These are phyloP conservation scores for Bolborhynchus lineola DNA, from an alignment of 2,113 vertebrate species.

Conservation along the genomic window DNA sequence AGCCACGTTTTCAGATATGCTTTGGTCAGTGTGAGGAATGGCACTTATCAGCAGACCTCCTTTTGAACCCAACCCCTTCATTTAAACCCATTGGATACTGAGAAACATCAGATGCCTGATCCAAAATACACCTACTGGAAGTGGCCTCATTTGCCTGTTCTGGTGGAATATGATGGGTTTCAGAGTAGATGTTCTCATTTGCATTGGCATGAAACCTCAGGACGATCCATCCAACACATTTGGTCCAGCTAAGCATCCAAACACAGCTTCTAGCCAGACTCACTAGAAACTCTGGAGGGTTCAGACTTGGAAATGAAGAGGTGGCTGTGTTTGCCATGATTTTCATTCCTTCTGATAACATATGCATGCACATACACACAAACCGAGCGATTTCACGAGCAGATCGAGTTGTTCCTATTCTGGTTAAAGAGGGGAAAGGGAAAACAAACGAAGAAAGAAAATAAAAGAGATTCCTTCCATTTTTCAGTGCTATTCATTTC, in stretches of 20 bases:
- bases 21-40: not conserved
- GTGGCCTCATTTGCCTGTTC: not conserved
- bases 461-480: not conserved
- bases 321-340: not conserved
- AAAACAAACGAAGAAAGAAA: not conserved
- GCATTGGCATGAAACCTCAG: not conserved
- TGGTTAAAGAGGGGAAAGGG: not conserved
- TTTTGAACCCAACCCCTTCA: not conserved
- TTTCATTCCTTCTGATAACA: not conserved
- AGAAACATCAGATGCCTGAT: not conserved
- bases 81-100: not conserved
- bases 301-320: not conserved
- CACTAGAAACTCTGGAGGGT: not conserved
- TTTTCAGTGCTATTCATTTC: not conserved
- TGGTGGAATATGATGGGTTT: not conserved
- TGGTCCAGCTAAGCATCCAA: not conserved
- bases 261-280: not conserved
- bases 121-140: not conserved
- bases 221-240: not conserved
- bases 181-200: not conserved
- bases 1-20: fast-evolving
- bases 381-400: not conserved
- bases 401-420: not conserved
- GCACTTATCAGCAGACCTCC: not conserved
- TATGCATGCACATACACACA: not conserved